A percentile compares a stretch with the other conserved stretches of the same genome.
Evolutionary conservation across 2,113 vertebrate genomes (phyloP).

Genomic region (Caranx melampygus): DNA sequence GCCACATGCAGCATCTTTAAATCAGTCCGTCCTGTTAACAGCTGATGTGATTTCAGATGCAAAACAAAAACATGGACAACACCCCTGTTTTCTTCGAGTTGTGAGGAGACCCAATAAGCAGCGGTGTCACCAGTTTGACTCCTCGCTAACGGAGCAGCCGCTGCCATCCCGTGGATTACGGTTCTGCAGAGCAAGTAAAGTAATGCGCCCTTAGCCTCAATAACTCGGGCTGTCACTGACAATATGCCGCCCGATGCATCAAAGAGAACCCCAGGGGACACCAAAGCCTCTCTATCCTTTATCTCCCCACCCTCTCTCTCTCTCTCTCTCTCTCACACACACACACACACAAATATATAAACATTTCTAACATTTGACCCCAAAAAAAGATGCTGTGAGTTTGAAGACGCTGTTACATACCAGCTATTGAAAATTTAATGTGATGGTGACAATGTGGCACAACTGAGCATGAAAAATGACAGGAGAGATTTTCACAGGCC

Average conservation of each 20-base stretch:
- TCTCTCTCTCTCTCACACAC: not conserved
- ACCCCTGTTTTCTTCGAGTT: not conserved
- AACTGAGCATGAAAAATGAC: not conserved
- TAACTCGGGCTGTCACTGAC: conserved; percentile 71
- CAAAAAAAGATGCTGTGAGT: not conserved
- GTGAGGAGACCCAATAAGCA: not conserved
- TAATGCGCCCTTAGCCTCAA: conserved; percentile 66
- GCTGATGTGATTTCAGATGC: not conserved
- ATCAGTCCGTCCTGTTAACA: not conserved
- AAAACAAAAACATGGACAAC: not conserved
- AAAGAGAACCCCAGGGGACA: conserved; percentile 50
- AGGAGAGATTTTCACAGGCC: not conserved
- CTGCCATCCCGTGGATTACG: conserved; percentile 41
- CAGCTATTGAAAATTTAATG: not conserved
- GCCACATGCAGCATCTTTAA: conserved; percentile 6
- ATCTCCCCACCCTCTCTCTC: not conserved
- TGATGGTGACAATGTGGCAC: not conserved
- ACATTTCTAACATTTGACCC: not conserved
- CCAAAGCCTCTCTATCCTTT: conserved; percentile 24
- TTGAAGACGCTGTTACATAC: not conserved
- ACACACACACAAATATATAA: not conserved
- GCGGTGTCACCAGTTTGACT: conserved; percentile 7
- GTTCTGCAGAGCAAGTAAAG: conserved; percentile 57
- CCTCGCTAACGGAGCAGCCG: conserved; percentile 16
- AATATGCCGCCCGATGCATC: conserved; percentile 65